phyloP scores from a whole-genome alignment of 2,797 vertebrate genomes.

The Tokudaia tokunoshimensis region DNA sequence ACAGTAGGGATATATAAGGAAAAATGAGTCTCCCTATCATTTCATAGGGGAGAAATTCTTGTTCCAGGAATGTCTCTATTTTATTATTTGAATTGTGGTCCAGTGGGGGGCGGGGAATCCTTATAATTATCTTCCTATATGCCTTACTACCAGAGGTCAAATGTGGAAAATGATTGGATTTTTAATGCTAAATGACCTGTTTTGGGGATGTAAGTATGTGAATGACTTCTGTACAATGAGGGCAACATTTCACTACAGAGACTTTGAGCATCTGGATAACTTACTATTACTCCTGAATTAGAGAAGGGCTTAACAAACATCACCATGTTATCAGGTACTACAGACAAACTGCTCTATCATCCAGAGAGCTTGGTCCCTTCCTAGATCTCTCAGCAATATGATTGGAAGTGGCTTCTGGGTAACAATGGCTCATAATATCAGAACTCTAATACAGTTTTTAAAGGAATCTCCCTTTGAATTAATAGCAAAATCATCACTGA shows the following conservation, averaged over 20 bases:
- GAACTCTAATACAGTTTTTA: neutral
- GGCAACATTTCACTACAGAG: neutral
- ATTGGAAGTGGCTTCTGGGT: neutral
- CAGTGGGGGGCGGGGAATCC: fast-evolving
- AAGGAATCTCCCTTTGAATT: neutral
- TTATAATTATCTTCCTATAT: neutral
- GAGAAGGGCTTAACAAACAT: neutral
- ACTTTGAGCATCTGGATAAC: neutral
- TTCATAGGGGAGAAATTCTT: neutral
- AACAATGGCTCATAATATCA: neutral
- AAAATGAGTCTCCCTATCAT: neutral
- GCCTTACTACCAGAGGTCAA: neutral
- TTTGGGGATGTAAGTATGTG: neutral
- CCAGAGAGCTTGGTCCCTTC: neutral
- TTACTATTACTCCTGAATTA: neutral
- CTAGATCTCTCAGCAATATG: neutral
- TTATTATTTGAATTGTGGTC: neutral
- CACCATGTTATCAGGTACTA: neutral
- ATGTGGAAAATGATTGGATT: neutral
- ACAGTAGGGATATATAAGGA: neutral
- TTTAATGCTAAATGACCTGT: neutral
- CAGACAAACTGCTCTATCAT: neutral
- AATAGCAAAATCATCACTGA: neutral
- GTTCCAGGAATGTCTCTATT: neutral
- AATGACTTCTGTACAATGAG: neutral